Base-by-base conservation (phyloP, 2,113 vertebrate genomes). In the Pleuronectes platessa region DNA sequence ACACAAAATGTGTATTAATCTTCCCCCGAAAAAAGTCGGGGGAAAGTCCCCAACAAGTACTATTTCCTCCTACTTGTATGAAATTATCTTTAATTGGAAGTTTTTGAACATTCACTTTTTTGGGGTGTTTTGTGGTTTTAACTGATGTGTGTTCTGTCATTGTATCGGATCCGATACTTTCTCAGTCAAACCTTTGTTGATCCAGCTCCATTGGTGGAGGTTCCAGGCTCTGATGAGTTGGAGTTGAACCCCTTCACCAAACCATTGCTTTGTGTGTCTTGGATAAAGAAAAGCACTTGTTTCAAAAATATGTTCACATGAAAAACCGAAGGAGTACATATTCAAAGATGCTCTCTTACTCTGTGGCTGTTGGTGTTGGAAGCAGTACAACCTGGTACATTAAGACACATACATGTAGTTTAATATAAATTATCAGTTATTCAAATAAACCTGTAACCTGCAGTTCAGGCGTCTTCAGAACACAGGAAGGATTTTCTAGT, bases 361-460 rank as follows among this genome's bases (percentile, higher is more conserved):
- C 24, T 42, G 1, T 3, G 0, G 14, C 51, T 27, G 0, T 23
- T 15, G 0, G 70, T 86, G 88, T 0, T 47, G n/a, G 10, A 0
- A 2, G 58, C 92, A 93, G 83, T 59, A 87, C 7, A 92, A 47
- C 77, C 92, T 93, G 77, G 31, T 40, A 3, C 1, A 68, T 0
- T 5, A 56, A 75, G 61, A 75, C 4, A 78, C 0, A 75, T 59
- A 75, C 51, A n/a, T 1, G 10, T 0, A 15, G 1, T 35, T 54
- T 76, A 8, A 61, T 8, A 0, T 31, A 51, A 71, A 47, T 35
- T 3, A 35, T 67, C 24, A 27, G 27, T 31, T 31, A 31, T 31
- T 31, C 31, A 31, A 31, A 31, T 31, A 31, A 31, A 31, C 31
- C 7, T 31, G 31, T 7, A 6, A 31, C 31, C 31, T 31, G 31